Percentiles rank a stretch among this genome's conserved stretches.
Conservation (phyloP, 2,113 vertebrate species). For the Lepidothrix coronata region DNA sequence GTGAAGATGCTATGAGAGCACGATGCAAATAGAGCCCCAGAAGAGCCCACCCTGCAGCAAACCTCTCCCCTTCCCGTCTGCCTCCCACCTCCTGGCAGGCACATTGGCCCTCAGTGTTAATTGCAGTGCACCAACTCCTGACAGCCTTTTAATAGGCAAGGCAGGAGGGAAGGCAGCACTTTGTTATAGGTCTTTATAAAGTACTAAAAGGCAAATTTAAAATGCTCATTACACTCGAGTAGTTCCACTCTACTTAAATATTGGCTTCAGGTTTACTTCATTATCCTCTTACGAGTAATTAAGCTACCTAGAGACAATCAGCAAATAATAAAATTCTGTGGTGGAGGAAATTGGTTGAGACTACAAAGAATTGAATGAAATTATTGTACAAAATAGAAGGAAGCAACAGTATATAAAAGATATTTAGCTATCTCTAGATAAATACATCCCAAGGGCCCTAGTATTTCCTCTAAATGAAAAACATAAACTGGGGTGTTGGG, state of each 20-base stretch:
- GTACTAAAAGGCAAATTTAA: slow-evolving; percentile 57
- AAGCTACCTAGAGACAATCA: slow-evolving; percentile 68
- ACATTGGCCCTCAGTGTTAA: background rate
- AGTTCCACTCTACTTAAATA: slow-evolving; percentile 29
- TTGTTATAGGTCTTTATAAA: slow-evolving; percentile 40
- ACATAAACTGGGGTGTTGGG: background rate
- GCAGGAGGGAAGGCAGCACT: background rate
- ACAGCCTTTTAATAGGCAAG: slow-evolving; percentile 1
- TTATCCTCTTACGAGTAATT: slow-evolving; percentile 70
- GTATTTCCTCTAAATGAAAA: background rate
- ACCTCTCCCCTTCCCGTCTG: background rate
- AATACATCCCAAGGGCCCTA: background rate
- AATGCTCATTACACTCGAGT: slow-evolving; percentile 44
- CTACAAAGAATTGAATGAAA: background rate
- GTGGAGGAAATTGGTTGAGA: slow-evolving; percentile 49
- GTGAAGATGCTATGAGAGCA: background rate
- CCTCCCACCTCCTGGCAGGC: background rate
- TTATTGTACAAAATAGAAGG: slow-evolving; percentile 17
- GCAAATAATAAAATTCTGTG: slow-evolving; percentile 60
- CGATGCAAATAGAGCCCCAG: background rate
- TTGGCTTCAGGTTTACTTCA: slow-evolving; percentile 51
- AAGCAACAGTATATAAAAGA: background rate
- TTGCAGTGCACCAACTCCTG: background rate
- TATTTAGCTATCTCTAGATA: background rate
- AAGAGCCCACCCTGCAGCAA: background rate